These are phyloP conservation scores for Diadromus collaris DNA, from an alignment of 2,888 invertebrate species.

Conservation along the genomic window DNA sequence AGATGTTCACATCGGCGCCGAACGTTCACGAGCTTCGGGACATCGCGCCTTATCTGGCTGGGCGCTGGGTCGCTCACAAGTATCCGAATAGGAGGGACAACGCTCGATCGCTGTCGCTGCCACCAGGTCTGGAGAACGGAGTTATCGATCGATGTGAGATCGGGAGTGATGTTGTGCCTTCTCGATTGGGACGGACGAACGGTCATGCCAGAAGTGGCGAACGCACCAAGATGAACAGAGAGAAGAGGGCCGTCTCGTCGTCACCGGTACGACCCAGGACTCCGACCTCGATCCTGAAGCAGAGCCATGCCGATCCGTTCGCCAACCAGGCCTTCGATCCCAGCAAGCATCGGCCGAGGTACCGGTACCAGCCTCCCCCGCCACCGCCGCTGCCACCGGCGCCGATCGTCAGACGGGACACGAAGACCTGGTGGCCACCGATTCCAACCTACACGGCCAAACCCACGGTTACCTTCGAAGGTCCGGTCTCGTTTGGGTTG, in stretches of 20 bases:
- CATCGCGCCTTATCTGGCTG: conserved; percentile 89
- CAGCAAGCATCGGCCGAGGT: conserved; percentile 87
- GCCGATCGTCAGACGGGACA: conserved; percentile 79
- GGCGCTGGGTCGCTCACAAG: conserved; percentile 90
- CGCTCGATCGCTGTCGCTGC: conserved; percentile 84
- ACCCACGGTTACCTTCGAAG: conserved; percentile 89
- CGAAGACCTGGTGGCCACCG: conserved; percentile 80
- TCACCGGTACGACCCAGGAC: conserved; percentile 71
- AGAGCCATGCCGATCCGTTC: conserved; percentile 80
- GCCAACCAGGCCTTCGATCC: conserved; percentile 88
- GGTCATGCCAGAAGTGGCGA: conserved; percentile 22
- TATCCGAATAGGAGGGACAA: conserved; percentile 88
- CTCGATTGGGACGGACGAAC: conserved; percentile 22
- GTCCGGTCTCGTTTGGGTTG: conserved; percentile 79
- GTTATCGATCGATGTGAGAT: conserved; percentile 15
- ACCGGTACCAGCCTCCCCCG: conserved; percentile 87
- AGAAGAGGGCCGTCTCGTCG: conserved; percentile 57
- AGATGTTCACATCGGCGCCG: conserved; percentile 91
- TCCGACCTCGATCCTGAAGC: conserved; percentile 79
- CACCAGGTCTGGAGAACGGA: conserved; percentile 73
- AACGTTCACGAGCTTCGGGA: conserved; percentile 89
- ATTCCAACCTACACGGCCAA: conserved; percentile 82
- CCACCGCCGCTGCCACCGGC: conserved; percentile 37
- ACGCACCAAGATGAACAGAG: conserved; percentile 38
- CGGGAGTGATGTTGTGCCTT: conserved; percentile 39